Conservation (phyloP, 2,797 vertebrate species). For the Hypotaenidia philippensis region DNA sequence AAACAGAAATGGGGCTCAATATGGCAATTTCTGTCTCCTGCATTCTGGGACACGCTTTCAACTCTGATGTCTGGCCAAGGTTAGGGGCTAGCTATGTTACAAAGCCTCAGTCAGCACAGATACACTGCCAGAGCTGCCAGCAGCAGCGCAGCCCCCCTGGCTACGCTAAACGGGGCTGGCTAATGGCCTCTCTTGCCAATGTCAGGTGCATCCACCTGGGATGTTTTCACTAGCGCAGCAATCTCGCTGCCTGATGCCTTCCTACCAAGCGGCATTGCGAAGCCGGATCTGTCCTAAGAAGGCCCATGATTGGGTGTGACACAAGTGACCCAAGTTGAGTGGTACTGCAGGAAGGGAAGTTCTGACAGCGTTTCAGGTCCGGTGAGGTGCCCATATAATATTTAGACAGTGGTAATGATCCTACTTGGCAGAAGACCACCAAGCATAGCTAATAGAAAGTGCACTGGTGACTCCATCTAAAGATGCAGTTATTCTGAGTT, state of each 20-base stretch:
- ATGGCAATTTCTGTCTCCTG: neutral
- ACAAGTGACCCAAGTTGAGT: neutral
- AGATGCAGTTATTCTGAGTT: neutral
- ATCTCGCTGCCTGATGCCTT: neutral
- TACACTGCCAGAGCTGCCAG: neutral
- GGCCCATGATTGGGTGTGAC: neutral
- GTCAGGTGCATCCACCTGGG: fast-evolving
- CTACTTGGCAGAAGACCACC: neutral
- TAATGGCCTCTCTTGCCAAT: neutral
- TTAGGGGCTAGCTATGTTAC: neutral
- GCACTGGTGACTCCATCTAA: neutral
- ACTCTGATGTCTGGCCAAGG: neutral
- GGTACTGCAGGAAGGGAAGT: neutral
- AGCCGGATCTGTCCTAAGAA: neutral
- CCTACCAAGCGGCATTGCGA: fast-evolving
- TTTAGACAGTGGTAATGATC: fast-evolving
- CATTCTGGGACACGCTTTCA: neutral
- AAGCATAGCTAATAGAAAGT: neutral
- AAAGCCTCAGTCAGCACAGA: neutral
- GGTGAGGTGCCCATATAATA: neutral
- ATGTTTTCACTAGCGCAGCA: neutral
- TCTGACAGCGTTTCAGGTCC: neutral
- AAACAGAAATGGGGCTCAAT: neutral
- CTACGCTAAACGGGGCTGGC: neutral
- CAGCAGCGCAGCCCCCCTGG: too few species aligned